phyloP scores from a whole-genome alignment of 2,888 invertebrate genomes.

The Noctua janthe region DNA sequence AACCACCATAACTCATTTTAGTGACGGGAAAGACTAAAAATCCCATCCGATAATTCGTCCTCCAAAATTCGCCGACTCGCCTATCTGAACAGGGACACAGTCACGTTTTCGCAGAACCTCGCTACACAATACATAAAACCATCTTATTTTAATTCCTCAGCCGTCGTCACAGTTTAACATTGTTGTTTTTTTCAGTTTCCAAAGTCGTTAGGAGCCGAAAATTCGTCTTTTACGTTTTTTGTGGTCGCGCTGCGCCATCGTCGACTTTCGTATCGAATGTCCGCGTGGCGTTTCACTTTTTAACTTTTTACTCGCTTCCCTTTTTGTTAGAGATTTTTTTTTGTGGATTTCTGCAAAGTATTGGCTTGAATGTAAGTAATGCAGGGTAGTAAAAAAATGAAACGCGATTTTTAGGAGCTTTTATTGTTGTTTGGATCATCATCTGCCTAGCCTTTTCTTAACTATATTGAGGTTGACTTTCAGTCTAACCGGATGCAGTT shows the following conservation, averaged over 20 bases:
- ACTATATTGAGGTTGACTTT: neutral
- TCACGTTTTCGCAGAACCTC: slow-evolving; percentile 76
- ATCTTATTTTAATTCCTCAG: slow-evolving; percentile 81
- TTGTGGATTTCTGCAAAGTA: slow-evolving; percentile 49
- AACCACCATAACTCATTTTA: neutral
- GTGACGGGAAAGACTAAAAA: slow-evolving; percentile 1
- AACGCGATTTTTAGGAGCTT: slow-evolving; percentile 32
- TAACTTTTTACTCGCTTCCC: slow-evolving; percentile 48
- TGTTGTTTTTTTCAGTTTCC: slow-evolving; percentile 77
- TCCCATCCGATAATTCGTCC: slow-evolving; percentile 9
- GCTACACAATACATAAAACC: slow-evolving; percentile 24
- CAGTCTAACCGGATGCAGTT: no score
- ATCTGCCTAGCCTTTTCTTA: neutral
- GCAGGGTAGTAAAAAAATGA: slow-evolving; percentile 41
- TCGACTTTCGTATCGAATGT: slow-evolving; percentile 67
- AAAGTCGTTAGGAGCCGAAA: slow-evolving; percentile 75
- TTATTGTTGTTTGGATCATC: slow-evolving; percentile 12
- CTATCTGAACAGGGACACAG: slow-evolving; percentile 47
- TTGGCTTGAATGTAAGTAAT: slow-evolving; percentile 41
- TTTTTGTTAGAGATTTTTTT: slow-evolving; percentile 61
- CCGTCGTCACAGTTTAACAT: slow-evolving; percentile 78
- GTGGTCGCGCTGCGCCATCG: slow-evolving; percentile 56
- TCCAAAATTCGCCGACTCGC: slow-evolving; percentile 20
- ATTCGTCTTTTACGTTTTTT: slow-evolving; percentile 69
- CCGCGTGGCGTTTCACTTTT: slow-evolving; percentile 58